A percentile compares a stretch with the other conserved stretches of the same genome.
These are phyloP conservation scores for Naso thynnoides DNA, from an alignment of 2,797 vertebrate species.

Conservation along the genomic window DNA sequence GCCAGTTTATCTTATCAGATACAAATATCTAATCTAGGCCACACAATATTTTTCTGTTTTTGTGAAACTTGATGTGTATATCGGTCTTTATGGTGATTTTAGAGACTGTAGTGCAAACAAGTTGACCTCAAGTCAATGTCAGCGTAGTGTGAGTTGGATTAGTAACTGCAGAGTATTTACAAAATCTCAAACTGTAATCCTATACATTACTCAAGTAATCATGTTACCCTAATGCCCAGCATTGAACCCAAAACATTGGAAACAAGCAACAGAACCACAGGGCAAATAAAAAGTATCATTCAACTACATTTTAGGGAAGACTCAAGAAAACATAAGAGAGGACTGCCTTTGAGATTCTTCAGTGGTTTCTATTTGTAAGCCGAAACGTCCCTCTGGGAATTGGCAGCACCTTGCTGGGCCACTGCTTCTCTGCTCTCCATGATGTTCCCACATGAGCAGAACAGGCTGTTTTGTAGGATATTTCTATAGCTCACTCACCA, in stretches of 20 bases:
- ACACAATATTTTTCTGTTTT: not conserved
- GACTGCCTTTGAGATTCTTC: constrained; percentile 15
- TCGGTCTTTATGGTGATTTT: not conserved
- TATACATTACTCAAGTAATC: not conserved
- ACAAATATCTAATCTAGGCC: not conserved
- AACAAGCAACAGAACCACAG: not conserved
- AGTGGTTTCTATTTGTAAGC: constrained; percentile 28
- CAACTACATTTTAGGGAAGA: constrained; percentile 10
- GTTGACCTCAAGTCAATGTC: no score
- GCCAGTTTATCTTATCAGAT: constrained; percentile 15
- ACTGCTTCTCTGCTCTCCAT: constrained; percentile 5
- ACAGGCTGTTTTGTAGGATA: constrained; percentile 22
- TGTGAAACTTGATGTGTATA: not conserved
- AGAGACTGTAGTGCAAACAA: not conserved
- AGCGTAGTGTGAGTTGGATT: no score
- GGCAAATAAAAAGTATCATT: not conserved
- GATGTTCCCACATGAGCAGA: constrained; percentile 19
- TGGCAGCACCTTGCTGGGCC: constrained; percentile 19
- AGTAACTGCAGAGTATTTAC: no score
- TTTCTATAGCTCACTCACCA: constrained; percentile 2
- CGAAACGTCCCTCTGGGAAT: constrained; percentile 30
- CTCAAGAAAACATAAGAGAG: constrained; percentile 6
- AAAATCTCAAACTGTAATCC: not conserved
- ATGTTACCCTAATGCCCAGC: not conserved
- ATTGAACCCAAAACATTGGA: not conserved